phyloP scores from a whole-genome alignment of 2,113 vertebrate genomes.

The Zosterops lateralis region DNA sequence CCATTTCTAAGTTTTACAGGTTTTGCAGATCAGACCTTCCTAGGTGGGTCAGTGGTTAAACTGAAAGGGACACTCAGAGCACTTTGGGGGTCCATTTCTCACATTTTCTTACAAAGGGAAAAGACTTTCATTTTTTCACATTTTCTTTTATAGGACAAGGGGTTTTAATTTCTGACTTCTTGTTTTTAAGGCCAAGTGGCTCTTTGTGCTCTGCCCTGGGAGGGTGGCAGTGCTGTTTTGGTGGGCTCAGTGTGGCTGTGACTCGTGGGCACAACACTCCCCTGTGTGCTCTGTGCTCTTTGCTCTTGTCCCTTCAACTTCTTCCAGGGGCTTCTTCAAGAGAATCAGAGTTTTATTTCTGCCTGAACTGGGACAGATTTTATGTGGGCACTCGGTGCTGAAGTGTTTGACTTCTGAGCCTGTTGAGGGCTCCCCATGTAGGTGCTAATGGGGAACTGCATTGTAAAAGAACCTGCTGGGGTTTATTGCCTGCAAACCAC shows the following conservation, averaged over 20 bases:
- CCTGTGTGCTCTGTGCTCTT: background rate
- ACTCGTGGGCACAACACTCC: background rate
- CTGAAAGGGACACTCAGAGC: background rate
- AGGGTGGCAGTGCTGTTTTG: background rate
- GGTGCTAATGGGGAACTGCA: background rate
- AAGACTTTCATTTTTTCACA: background rate
- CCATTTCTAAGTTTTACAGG: fast-evolving
- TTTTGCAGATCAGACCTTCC: background rate
- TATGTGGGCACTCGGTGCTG: background rate
- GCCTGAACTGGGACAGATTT: background rate
- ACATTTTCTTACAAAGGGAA: background rate
- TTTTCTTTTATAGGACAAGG: background rate
- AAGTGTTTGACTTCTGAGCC: background rate
- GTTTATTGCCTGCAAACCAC: background rate
- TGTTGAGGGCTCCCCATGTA: fast-evolving
- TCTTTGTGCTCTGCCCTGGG: background rate
- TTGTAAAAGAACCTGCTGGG: background rate
- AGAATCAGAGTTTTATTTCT: background rate
- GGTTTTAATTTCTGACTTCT: background rate
- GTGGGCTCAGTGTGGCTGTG: background rate
- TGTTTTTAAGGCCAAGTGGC: background rate
- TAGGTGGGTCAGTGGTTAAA: background rate
- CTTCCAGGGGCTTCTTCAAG: background rate
- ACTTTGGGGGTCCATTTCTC: background rate
- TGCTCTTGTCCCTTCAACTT: background rate